phyloP scores from a whole-genome alignment of 2,113 vertebrate species.

The Nymphicus hollandicus region DNA sequence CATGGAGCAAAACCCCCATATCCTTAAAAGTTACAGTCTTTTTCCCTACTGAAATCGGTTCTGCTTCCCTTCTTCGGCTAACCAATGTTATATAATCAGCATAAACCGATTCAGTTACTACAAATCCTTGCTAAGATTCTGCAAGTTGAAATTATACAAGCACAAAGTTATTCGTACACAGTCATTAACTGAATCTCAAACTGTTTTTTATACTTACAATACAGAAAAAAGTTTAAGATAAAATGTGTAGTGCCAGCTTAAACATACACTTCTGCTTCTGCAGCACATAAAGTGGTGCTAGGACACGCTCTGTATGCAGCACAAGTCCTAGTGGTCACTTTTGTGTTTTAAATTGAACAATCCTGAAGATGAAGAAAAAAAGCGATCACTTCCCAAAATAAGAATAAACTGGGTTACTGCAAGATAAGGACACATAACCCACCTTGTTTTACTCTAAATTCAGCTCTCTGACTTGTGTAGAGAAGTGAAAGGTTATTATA shows the following conservation, averaged over 20 bases:
- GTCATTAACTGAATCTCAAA: neutral
- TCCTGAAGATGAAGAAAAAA: slow-evolving; percentile 30
- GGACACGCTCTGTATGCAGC: neutral
- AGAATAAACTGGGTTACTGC: slow-evolving; percentile 53
- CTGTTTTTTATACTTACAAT: neutral
- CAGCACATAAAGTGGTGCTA: neutral
- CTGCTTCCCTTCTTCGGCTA: neutral
- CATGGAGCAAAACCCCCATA: neutral
- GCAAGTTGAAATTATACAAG: neutral
- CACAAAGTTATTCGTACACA: neutral
- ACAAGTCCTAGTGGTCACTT: neutral
- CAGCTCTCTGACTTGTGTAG: slow-evolving; percentile 64
- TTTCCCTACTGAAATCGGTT: neutral
- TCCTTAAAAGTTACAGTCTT: neutral
- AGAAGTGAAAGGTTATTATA: slow-evolving; percentile 80
- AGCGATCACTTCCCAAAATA: slow-evolving; percentile 46
- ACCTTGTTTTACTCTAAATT: slow-evolving; percentile 73
- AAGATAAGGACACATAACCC: slow-evolving; percentile 68
- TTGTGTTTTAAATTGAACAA: slow-evolving; percentile 17
- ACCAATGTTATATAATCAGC: neutral
- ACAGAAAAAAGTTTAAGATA: neutral
- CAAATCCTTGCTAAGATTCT: neutral
- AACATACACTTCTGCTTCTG: neutral
- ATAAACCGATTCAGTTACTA: neutral
- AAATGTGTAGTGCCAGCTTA: neutral